Base-by-base conservation (phyloP, 2,888 invertebrate genomes). In the Drosophila anceps region DNA sequence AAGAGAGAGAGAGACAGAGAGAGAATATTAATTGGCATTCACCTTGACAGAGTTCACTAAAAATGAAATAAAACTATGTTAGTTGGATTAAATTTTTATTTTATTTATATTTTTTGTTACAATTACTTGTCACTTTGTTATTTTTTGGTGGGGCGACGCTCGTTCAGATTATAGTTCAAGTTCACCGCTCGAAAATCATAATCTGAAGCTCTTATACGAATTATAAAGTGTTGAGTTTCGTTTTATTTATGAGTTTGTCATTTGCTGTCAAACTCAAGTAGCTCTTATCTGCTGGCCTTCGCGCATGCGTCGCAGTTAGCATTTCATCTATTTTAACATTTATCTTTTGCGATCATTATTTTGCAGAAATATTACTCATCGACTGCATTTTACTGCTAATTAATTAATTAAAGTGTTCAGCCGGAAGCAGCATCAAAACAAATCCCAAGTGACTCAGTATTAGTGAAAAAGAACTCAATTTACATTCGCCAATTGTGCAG, bases 151-250 rank as follows among this genome's bases (percentile, higher is more conserved):
- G 76, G 73, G 63, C 39, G 74, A 61, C 24, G 57, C 50, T 54
- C 18, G 41, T 62, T 48, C 29, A 69, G 83, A 82, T 84, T 84
- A 68, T 63, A 75, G 71, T 85, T 88, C 88, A 88, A 88, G 84
- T 79, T 84, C 81, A 69, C 58, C 50, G 46, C 53, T 64, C 65
- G 51, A 73, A 76, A 71, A 73, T 70, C 55, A 62, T 75, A 79
- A 84, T 87, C 79, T 72, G 61, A 73, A 70, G 57, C 46, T 48
- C 37, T 29, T 20, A 15, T 54, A 29, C 57, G 27, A 50, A 51
- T 27, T 60, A 59, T 48, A 15, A 24, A 53, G 58, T 51, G 51
- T 71, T 70, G 44, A 59, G 75, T 70, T 46, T 41, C 44, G 44
- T 53, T 58, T 63, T 53, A 66, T 59, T 59, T 70, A 53, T 64